Evolutionary conservation across 2,888 invertebrate species (phyloP), one percentile per base, ranked within the genome.

Genomic region (Xylota segnis): DNA sequence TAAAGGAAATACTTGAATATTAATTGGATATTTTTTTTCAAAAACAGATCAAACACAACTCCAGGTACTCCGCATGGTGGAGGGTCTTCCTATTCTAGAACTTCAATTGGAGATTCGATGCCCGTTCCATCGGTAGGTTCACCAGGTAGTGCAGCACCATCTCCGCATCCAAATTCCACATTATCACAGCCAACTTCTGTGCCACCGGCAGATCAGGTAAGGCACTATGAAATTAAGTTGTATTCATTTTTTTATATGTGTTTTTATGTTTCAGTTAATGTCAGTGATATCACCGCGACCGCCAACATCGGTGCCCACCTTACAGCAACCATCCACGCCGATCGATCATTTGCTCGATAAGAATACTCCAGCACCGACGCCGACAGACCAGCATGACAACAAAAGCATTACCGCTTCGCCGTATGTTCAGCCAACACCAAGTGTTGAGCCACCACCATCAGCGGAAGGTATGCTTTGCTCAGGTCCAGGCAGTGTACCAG

Each of bases 181-280:
- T 95, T 95, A 88, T 96, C 95, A 86, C 96, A 96, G 89, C 96
- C 95, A 87, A 94, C 95, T 9, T 95, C 95, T 12, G 95, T 95
- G 87, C 95, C 95, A 81, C 94, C 95, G 58, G 93, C 93, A 84
- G 92, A 92, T 89, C 92, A 92, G 89, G 92, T 92, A 90, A 90
- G 88, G 89, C 23, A n/a, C 34, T 45, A 40, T 52, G 10, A 0
- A 40, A 34, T 50, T 14, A 37, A 54, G 59, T 18, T 77, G 9
- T 37, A 66, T 59, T 68, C 37, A 37, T 40, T 27, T 61, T 75
- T 61, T 16, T 7, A 72, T 34, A 56, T 18, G 10, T 27, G 7
- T 63, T 37, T 63, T 75, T 12, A 47, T 5, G 1, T 52, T 82
- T 18, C 66, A 92, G 91, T 87, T 92, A 47, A 88, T 91, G 87